Conservation (phyloP, 2,113 vertebrate genomes). For the Neotragus moschatus region DNA sequence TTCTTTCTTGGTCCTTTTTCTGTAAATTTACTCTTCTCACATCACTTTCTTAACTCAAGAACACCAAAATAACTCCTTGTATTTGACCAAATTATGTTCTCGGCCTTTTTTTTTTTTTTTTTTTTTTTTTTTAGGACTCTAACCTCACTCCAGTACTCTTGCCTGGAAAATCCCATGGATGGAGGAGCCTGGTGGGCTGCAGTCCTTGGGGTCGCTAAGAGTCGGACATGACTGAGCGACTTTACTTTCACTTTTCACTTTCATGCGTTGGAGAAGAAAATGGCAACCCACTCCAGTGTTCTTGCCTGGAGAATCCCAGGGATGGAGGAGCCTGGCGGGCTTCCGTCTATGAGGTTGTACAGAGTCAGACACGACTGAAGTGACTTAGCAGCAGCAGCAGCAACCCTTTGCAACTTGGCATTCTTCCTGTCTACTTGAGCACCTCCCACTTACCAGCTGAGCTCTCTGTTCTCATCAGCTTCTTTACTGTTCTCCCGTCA, state of each 20-base stretch:
- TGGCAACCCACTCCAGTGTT: too few relatives aligned
- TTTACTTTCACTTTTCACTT: too few relatives aligned
- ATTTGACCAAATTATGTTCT: not conserved
- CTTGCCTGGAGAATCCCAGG: too few relatives aligned
- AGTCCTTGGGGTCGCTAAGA: too few relatives aligned
- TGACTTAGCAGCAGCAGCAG: too few relatives aligned
- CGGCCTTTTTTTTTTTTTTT: not conserved
- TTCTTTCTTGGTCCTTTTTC: not conserved
- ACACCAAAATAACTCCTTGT: not conserved
- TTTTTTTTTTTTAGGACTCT: not conserved
- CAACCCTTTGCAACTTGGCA: not conserved
- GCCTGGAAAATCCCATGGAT: too few relatives aligned
- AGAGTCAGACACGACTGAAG: too few relatives aligned
- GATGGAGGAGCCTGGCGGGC: too few relatives aligned
- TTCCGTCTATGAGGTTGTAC: fast-evolving
- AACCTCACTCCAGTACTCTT: too few relatives aligned
- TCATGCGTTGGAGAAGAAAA: too few relatives aligned
- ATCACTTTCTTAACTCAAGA: not conserved
- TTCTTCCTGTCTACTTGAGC: not conserved
- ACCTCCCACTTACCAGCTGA: not conserved
- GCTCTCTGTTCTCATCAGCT: not conserved
- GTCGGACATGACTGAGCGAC: fast-evolving
- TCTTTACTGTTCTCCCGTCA: not conserved
- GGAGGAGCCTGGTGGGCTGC: too few relatives aligned
- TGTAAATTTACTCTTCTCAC: not conserved